Conservation (phyloP, 2,113 vertebrate genomes). For the Ornithorhynchus anatinus region DNA sequence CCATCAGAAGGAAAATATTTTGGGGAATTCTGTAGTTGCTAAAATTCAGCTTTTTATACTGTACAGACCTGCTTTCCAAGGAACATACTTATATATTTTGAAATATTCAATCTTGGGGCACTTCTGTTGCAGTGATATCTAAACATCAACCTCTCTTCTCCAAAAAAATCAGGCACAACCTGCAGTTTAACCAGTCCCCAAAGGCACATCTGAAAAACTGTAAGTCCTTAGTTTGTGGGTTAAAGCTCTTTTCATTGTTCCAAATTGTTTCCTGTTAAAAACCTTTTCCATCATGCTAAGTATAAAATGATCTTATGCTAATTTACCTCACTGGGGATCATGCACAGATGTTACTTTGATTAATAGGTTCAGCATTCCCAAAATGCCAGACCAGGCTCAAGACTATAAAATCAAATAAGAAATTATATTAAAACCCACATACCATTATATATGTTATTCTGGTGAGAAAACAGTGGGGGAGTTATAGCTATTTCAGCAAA, state of each 20-base stretch:
- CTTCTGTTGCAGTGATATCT: conserved; percentile 53
- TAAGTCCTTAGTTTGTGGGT: conserved; percentile 53
- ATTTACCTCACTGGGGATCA: conserved; percentile 53
- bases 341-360: conserved; percentile 62
- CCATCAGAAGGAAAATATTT: background rate
- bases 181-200: conserved; percentile 60
- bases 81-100: conserved; percentile 11
- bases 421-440: conserved; percentile 40
- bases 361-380: conserved; percentile 50
- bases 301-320: conserved; percentile 49
- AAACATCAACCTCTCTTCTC: conserved; percentile 46
- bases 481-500: background rate
- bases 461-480: conserved; percentile 21
- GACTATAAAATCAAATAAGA: conserved; percentile 55
- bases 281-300: conserved; percentile 1
- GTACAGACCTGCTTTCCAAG: conserved; percentile 13
- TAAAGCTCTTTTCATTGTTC: conserved; percentile 50
- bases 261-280: conserved; percentile 52
- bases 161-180: conserved; percentile 42
- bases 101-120: conserved; percentile 45
- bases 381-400: conserved; percentile 55
- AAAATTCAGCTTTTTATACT: conserved; percentile 7
- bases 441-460: background rate
- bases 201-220: conserved; percentile 58
- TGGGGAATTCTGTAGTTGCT: background rate